Evolutionary conservation across 1,140 invertebrate species (phyloP).

Genomic region (Rhizoglyphus robini): DNA sequence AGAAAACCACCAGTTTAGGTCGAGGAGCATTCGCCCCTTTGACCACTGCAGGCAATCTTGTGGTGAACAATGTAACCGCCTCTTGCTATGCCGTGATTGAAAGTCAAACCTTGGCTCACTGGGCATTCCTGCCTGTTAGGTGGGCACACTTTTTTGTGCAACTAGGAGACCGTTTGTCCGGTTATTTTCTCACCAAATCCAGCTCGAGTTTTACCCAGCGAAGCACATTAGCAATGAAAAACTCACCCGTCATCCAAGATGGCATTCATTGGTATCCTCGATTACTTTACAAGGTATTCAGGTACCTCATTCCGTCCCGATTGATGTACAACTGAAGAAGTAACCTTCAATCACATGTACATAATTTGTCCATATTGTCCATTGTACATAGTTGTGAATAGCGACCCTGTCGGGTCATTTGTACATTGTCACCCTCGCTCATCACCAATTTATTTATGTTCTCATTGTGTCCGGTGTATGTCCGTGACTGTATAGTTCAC

Average conservation of each 20-base stretch:
- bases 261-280: conserved; percentile 79
- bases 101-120: conserved; percentile 68
- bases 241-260: not conserved
- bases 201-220: conserved; percentile 3
- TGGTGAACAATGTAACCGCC: conserved; percentile 76
- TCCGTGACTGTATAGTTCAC: too few relatives aligned
- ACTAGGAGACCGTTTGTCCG: not conserved
- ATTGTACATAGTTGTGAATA: too few relatives aligned
- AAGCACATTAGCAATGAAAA: not conserved
- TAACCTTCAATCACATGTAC: not conserved
- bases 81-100: conserved; percentile 87
- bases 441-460: too few relatives aligned
- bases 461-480: too few relatives aligned
- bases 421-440: too few relatives aligned
- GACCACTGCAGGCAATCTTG: conserved; percentile 66
- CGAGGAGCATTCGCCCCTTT: conserved; percentile 77
- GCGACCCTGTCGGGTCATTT: too few relatives aligned
- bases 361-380: not conserved
- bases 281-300: conserved; percentile 53
- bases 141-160: conserved; percentile 35
- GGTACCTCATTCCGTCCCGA: conserved; percentile 46
- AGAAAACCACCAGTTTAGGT: conserved; percentile 41
- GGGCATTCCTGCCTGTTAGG: conserved; percentile 61
- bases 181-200: conserved; percentile 22
- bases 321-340: not conserved